Evolutionary conservation across 2,888 invertebrate species (phyloP).

Genomic region (Caenorhabditis afra): DNA sequence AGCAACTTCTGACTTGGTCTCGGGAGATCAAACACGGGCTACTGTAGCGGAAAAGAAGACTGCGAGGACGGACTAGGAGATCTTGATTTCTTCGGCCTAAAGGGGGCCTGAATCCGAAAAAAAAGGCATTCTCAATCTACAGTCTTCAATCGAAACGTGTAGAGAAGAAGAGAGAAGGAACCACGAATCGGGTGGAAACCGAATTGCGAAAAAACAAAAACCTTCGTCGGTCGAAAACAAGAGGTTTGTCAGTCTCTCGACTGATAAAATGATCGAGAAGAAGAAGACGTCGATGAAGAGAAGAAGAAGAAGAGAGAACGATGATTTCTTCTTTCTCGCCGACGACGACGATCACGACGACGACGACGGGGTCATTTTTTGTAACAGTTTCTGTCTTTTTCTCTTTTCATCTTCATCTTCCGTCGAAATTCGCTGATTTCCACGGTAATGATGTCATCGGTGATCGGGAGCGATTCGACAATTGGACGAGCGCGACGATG

Average conservation of each 20-base stretch:
- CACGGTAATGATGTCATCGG: slow-evolving; percentile 43
- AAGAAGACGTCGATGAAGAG: neutral
- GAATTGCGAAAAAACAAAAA: too few species aligned
- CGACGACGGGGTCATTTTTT: slow-evolving; percentile 37
- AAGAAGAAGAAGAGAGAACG: slow-evolving; percentile 9
- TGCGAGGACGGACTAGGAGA: neutral
- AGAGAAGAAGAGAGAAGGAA: too few species aligned
- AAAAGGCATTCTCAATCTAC: too few species aligned
- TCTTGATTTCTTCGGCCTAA: too few species aligned
- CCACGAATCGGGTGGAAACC: too few species aligned
- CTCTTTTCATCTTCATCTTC: slow-evolving; percentile 12
- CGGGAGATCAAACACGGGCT: neutral
- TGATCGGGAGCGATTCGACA: slow-evolving; percentile 4
- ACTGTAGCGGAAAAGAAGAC: neutral
- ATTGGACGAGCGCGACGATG: slow-evolving; percentile 36
- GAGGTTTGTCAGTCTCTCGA: slow-evolving; percentile 13
- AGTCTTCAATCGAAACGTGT: too few species aligned
- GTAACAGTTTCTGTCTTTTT: slow-evolving; percentile 45
- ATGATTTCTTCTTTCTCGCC: neutral
- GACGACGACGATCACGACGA: neutral
- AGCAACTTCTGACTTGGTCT: slow-evolving; percentile 8
- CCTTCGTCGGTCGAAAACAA: neutral
- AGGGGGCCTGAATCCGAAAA: too few species aligned
- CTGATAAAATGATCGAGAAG: slow-evolving; percentile 16
- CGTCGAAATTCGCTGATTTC: slow-evolving; percentile 51